Evolutionary conservation across 2,888 invertebrate species (phyloP).

Genomic region (Noctua fimbriata): DNA sequence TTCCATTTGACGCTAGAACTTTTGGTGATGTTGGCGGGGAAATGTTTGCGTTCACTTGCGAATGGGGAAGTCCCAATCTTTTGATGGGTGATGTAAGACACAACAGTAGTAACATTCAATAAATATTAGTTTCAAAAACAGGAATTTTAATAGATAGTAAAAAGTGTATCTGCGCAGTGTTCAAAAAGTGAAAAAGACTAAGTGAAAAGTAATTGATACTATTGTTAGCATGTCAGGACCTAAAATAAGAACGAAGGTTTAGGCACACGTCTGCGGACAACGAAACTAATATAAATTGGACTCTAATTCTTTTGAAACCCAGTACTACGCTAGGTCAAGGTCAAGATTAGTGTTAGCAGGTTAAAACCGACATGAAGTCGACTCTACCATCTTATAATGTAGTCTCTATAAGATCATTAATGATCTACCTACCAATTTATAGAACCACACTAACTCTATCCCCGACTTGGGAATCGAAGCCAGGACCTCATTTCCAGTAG

Average conservation of each 20-base stretch:
- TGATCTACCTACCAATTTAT: neutral
- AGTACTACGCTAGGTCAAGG: neutral
- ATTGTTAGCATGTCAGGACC: neutral
- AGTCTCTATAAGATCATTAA: neutral
- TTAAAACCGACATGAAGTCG: neutral
- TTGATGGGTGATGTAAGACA: neutral
- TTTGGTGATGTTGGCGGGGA: neutral
- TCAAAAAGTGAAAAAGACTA: neutral
- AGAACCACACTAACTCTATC: neutral
- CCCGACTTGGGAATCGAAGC: neutral
- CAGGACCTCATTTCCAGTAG: neutral
- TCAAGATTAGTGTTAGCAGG: neutral
- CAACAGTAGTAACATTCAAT: neutral
- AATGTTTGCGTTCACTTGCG: constrained; percentile 19
- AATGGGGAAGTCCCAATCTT: neutral
- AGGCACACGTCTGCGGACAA: neutral
- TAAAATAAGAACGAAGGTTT: neutral
- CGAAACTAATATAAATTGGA: neutral
- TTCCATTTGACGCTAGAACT: constrained; percentile 34
- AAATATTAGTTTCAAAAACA: neutral
- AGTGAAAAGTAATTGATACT: neutral
- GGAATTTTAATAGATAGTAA: neutral
- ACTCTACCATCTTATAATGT: neutral
- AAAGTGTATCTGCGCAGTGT: neutral
- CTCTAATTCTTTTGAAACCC: neutral